A percentile compares a stretch with the other conserved stretches of the same genome.
Evolutionary conservation across 2,113 vertebrate species (phyloP).

Genomic region (Climacteris rufus): DNA sequence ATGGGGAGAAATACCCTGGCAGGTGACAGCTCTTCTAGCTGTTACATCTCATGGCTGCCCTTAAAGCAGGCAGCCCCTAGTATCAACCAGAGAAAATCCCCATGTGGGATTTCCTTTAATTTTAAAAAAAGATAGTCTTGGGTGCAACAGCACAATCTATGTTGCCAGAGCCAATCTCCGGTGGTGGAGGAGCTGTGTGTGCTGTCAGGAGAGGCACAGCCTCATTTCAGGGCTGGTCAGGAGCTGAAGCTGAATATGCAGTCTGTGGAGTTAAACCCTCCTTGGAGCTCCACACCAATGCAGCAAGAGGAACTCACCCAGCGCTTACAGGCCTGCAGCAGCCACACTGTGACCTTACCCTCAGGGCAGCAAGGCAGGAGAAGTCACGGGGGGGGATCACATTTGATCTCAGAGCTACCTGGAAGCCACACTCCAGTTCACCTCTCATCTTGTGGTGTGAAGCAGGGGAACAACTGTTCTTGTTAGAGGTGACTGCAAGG

Average conservation of each 20-base stretch:
- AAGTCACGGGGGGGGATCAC: neutral
- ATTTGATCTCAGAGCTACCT: neutral
- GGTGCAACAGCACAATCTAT: neutral
- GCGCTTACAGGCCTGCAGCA: neutral
- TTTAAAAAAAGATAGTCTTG: neutral
- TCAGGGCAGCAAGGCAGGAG: neutral
- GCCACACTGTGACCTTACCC: neutral
- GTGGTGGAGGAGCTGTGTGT: neutral
- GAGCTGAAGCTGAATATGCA: neutral
- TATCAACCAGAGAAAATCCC: neutral
- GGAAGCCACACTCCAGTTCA: accelerated
- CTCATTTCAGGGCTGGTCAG: accelerated
- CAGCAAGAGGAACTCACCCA: neutral
- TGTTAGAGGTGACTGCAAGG: accelerated
- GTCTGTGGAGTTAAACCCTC: neutral
- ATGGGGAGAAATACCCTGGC: neutral
- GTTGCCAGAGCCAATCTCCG: neutral
- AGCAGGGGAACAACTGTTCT: neutral
- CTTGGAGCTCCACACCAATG: accelerated
- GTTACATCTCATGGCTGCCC: neutral
- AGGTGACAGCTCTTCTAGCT: neutral
- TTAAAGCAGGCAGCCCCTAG: neutral
- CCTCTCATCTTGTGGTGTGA: neutral
- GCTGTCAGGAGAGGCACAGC: neutral
- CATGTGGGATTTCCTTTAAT: accelerated